Evolutionary conservation across 1,140 invertebrate species (phyloP), one percentile per base, ranked within the genome.

Genomic region (Druon quercuslanigerum): DNA sequence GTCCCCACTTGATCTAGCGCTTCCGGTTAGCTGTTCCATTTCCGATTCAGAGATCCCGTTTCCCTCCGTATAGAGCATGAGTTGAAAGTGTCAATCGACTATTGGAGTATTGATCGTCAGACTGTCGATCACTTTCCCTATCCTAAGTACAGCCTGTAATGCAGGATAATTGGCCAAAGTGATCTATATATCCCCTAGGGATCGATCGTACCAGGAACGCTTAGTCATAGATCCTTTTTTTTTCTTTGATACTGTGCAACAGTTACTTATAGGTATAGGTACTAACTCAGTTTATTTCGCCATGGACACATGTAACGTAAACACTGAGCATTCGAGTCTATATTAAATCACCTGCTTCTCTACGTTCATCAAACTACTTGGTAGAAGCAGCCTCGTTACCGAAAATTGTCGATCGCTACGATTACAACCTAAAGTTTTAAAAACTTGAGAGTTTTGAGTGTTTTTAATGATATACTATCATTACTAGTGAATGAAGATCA

Each of bases 91-190:
- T 66, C 60, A 66, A 66, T 66, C 19, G 56, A 57, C 9, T 25
- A 5, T 57, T 40, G 57, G 11, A 57, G 19, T 2, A 56, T 56
- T 16, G 33, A 66, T 66, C 60, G 60, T 40, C 20, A n/a, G 14
- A 66, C 60, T 66, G 60, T 66, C 60, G 25, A 66, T 66, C 33
- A 66, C 60, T 66, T 66, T 66, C 60, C 60, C 60, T 66, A 16
- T 33, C 40, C 46, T 66, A 40, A 66, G 33, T 66, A 66, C 60
- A 40, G 60, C 60, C 25, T 66, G 25, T 46, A 66, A 66, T 46
- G 25, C 25, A 66, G 13, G 60, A 66, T 66, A 66, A 66, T 66
- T 66, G 52, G 17, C 52, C 52, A 19, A n/a, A 54, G n/a, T 66
- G 60, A 66, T 66, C 60, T 46, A 66, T 66, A 66, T 33, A 66